Evolutionary conservation across 2,113 vertebrate species (phyloP).

Genomic region (Lynx canadensis): DNA sequence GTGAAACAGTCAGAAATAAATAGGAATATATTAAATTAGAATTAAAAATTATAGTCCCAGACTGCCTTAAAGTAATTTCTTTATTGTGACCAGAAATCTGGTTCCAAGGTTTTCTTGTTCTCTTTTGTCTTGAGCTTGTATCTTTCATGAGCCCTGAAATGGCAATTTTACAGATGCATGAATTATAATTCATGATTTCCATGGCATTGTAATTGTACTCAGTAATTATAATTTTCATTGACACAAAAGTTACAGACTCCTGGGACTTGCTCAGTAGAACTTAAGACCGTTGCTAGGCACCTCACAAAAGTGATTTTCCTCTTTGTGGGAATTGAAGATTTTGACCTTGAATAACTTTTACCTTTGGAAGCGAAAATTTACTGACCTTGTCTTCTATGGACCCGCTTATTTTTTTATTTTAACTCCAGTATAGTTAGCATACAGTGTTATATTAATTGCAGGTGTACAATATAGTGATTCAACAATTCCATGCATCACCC

Average conservation of each 20-base stretch:
- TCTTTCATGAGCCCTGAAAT: constrained; percentile 55
- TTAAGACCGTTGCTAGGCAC: constrained; percentile 26
- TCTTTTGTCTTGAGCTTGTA: constrained; percentile 39
- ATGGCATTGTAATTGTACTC: constrained; percentile 45
- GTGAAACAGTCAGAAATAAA: constrained; percentile 17
- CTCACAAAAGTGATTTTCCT: constrained; percentile 49
- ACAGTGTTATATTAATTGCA: background rate
- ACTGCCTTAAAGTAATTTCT: background rate
- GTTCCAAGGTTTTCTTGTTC: constrained; percentile 22
- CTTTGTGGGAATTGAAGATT: constrained; percentile 28
- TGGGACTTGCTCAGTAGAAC: constrained; percentile 43
- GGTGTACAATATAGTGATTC: background rate
- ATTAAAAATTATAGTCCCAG: constrained; percentile 8
- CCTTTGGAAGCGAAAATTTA: constrained; percentile 42
- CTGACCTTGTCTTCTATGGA: background rate
- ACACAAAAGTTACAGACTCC: constrained; percentile 57
- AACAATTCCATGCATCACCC: background rate
- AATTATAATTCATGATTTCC: constrained; percentile 58
- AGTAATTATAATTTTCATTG: constrained; percentile 67
- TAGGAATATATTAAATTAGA: background rate
- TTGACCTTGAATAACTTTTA: constrained; percentile 55
- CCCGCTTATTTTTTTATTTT: background rate
- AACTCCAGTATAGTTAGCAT: background rate
- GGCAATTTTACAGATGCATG: constrained; percentile 57
- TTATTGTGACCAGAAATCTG: constrained; percentile 33